Base-by-base conservation (phyloP, 2,113 vertebrate species). In the Equus quagga region DNA sequence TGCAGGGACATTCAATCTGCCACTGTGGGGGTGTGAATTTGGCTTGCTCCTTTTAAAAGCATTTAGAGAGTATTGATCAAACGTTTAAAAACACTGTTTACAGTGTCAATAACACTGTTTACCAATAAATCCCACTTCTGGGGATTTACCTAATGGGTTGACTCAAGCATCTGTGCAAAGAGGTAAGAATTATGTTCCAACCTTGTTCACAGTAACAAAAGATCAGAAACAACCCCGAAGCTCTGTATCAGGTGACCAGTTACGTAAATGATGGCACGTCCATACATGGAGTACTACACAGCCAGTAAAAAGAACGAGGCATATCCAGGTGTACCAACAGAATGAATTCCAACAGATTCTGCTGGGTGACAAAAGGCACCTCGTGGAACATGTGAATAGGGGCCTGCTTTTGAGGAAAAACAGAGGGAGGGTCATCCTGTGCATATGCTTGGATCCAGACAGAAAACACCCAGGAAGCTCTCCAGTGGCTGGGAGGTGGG, bases 201-300 rank as follows among this genome's bases (percentile, higher is more conserved):
- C 14, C 0, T 28, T 44, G 49, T 78, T 24, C 28, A 67, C 6
- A n/a, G 28, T 44, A 44, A 67, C 72, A 56, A 54, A 67, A 46
- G 51, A 19, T 0, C 2, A 36, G 8, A 58, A 81, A n/a, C 36
- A 17, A 24, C 36, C 78, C 51, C 2, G 4, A 60, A 11, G 19
- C 33, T 14, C 19, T 1, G 36, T 8, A 4, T 3, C 21, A 28
- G 65, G 65, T 28, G 15, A 3, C 2, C 2, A 12, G 31, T 19
- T 49, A 28, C 41, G 1, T 13, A 21, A 24, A 23, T 0, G 9
- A 24, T 0, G 11, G 31, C 54, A 17, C 0, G 19, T 44, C 46
- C 58, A 13, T 0, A 15, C 46, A 8, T 0, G 0, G 44, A 54
- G 69, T 2, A 8, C 24, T 5, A 17, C 0, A n/a, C 19, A 2